Evolutionary conservation across 2,113 vertebrate genomes (phyloP).

Genomic region (Herpailurus yagouaroundi): DNA sequence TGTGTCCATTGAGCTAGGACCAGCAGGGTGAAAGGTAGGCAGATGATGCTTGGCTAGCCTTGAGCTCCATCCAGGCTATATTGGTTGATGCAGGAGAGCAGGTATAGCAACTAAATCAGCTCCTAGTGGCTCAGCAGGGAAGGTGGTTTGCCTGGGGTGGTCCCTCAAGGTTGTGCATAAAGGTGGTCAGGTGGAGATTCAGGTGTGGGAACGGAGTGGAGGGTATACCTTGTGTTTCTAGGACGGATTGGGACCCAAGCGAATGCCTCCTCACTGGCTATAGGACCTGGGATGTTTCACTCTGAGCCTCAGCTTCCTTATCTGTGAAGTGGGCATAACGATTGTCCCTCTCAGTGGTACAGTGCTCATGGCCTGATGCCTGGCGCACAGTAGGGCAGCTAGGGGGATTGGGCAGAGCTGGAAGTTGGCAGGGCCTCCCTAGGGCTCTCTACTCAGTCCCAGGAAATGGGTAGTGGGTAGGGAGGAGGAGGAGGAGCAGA

Average conservation of each 20-base stretch:
- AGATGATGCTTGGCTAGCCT: neutral
- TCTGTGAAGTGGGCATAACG: conserved; percentile 66
- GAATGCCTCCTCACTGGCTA: neutral
- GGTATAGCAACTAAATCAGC: neutral
- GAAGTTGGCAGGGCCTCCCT: conserved; percentile 15
- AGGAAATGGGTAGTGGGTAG: conserved; percentile 64
- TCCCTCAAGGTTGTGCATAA: neutral
- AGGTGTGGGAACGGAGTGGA: neutral
- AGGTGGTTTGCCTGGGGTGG: neutral
- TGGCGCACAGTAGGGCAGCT: neutral
- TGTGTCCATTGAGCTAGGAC: neutral
- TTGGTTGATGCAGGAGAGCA: neutral
- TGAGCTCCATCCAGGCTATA: neutral
- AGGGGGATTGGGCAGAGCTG: neutral
- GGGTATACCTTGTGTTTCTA: neutral
- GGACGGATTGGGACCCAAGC: neutral
- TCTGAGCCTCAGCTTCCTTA: conserved; percentile 8
- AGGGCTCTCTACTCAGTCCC: conserved; percentile 49
- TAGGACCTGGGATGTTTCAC: neutral
- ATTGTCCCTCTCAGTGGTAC: neutral
- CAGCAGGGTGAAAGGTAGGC: neutral
- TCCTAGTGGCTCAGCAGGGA: neutral
- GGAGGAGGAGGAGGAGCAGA: conserved; percentile 53
- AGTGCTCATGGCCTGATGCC: neutral
- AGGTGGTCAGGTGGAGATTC: neutral